Conservation (phyloP, 2,888 invertebrate genomes). For the Agonum fuliginosum region DNA sequence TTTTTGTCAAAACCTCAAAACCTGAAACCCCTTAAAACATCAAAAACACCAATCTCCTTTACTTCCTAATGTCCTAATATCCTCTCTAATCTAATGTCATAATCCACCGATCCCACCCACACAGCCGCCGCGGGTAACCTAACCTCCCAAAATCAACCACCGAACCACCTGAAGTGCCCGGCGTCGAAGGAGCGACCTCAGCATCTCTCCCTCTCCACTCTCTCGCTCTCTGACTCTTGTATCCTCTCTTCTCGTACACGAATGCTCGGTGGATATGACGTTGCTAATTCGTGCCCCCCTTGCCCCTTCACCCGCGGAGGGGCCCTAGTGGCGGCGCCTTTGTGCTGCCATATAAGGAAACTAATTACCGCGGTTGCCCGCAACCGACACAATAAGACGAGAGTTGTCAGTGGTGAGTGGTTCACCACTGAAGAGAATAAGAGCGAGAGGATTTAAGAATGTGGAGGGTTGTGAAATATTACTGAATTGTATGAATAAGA, state of each 20-base stretch:
- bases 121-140: too few species aligned
- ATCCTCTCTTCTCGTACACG: too few species aligned
- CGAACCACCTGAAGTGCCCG: too few species aligned
- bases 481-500: too few species aligned
- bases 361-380: constrained; percentile 71
- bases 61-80: neutral
- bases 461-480: too few species aligned
- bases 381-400: constrained; percentile 70
- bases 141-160: too few species aligned
- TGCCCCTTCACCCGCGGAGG: neutral
- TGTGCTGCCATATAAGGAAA: constrained; percentile 72
- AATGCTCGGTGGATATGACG: constrained; percentile 47
- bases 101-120: too few species aligned
- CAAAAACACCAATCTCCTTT: neutral
- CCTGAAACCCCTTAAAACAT: neutral
- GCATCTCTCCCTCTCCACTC: too few species aligned
- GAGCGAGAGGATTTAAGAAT: constrained; percentile 45
- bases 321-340: constrained; percentile 69
- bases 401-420: constrained; percentile 61
- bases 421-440: constrained; percentile 63
- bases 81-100: neutral
- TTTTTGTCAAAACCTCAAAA: neutral
- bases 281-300: constrained; percentile 57
- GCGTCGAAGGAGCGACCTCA: too few species aligned
- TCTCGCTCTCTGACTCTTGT: too few species aligned